Percentiles rank a stretch among this genome's conserved stretches.
These are phyloP conservation scores for Peromyscus polionotus DNA, from an alignment of 2,113 vertebrate genomes.

Conservation along the genomic window DNA sequence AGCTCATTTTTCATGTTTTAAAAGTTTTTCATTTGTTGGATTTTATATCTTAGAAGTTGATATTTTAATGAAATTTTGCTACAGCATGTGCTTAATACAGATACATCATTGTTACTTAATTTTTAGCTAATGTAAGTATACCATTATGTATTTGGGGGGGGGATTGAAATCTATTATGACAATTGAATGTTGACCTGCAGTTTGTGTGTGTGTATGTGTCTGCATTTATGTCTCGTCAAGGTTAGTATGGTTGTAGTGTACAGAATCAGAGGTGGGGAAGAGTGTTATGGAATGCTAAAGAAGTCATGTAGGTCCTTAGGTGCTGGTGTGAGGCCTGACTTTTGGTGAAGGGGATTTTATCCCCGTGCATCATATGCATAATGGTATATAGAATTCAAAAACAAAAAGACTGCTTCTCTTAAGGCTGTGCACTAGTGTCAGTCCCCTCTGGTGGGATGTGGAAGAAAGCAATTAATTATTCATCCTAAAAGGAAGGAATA, in stretches of 20 bases:
- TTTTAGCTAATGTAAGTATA: background rate
- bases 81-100: background rate
- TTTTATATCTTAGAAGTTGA: conserved; percentile 38
- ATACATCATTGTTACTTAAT: background rate
- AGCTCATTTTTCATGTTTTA: conserved; percentile 34
- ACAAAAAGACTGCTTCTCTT: too few relatives aligned
- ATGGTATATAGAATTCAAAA: background rate
- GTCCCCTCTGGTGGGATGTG: background rate
- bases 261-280: background rate
- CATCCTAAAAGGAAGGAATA: conserved; percentile 55
- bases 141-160: background rate
- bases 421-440: background rate
- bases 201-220: background rate
- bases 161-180: background rate
- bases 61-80: conserved; percentile 8
- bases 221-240: background rate
- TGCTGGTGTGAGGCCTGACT: background rate
- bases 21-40: conserved; percentile 28
- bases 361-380: background rate
- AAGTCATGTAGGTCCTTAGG: background rate
- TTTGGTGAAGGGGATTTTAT: background rate
- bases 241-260: background rate
- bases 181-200: background rate
- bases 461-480: conserved; percentile 12
- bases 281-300: background rate